Evolutionary conservation across 1,140 invertebrate genomes (phyloP), one percentile per base, ranked within the genome.

Genomic region (Papilio polytes): DNA sequence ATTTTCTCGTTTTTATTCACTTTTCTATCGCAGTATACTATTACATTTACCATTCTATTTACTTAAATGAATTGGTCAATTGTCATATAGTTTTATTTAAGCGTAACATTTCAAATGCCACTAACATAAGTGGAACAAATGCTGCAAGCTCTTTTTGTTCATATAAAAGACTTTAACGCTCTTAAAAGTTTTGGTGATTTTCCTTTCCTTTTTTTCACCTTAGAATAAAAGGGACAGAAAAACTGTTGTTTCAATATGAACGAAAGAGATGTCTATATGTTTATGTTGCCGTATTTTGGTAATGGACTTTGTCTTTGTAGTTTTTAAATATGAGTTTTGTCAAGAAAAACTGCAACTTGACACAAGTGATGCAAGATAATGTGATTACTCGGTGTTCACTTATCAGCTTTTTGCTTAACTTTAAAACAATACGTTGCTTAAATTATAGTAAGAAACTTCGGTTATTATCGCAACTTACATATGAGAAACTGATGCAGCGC

Each of bases 341-440:
- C 36, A 36, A 36, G 36, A 36, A 36, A 36, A 36, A 36, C 36
- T 36, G 36, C 36, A 36, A 36, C 36, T 36, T 36, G 3, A 74
- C 4, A 1, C 10, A 8, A n/a, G 13, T 74, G 46, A 51, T 46
- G 73, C 51, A 74, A 74, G 41, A 63, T 63, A 9, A n/a, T 63
- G 9, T 6, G 13, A 73, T 73, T 41, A 74, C 73, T 48, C 3
- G 31, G 2, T 7, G 20, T 74, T 20, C 44, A 74, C 3, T 51
- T 26, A 48, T 46, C n/a, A 26, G 20, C 46, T 74, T 74, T 74
- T 74, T 74, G n/a, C 12, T 22, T 51, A 22, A 74, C 44, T 48
- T 44, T 51, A 74, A 46, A 51, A 74, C 73, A 74, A 74, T 74
- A 74, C 73, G 12, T 74, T 74, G 20, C 41, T 9, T 46, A 46